Evolutionary conservation across 2,888 invertebrate species (phyloP).

Genomic region (Anarsia innoxiella): DNA sequence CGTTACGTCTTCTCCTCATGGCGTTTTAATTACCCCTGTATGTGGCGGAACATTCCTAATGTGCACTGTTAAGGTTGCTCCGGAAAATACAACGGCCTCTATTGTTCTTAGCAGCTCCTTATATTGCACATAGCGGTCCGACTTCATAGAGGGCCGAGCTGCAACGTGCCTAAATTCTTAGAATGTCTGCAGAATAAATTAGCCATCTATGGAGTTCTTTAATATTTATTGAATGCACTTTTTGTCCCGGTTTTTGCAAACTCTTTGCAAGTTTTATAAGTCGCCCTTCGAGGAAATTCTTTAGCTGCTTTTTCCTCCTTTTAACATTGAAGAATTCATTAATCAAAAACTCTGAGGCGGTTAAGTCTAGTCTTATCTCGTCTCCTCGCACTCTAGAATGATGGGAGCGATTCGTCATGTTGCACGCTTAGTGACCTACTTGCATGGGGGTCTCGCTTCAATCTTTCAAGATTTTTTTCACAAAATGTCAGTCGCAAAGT

Average conservation of each 20-base stretch:
- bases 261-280: constrained; percentile 11
- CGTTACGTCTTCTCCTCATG: constrained; percentile 41
- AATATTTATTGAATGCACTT: constrained; percentile 22
- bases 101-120: constrained; percentile 61
- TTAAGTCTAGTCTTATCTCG: constrained; percentile 52
- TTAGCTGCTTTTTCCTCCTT: constrained; percentile 7
- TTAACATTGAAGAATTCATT: constrained; percentile 27
- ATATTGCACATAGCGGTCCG: constrained; percentile 62
- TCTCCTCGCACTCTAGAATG: constrained; percentile 46
- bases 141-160: constrained; percentile 47
- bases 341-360: constrained; percentile 36
- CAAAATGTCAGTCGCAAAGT: constrained; percentile 33
- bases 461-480: constrained; percentile 30
- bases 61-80: constrained; percentile 48
- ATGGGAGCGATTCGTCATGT: constrained; percentile 64
- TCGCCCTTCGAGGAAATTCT: constrained; percentile 3
- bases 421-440: constrained; percentile 56
- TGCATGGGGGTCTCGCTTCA: constrained; percentile 32
- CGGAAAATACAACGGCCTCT: constrained; percentile 52
- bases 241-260: constrained; percentile 3
- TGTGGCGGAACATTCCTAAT: constrained; percentile 61
- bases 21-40: constrained; percentile 65
- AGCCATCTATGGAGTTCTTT: constrained; percentile 42
- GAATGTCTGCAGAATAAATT: constrained; percentile 61
- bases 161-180: constrained; percentile 55